Evolutionary conservation across 1,140 invertebrate genomes (phyloP).

Genomic region (Drosophila subobscura): DNA sequence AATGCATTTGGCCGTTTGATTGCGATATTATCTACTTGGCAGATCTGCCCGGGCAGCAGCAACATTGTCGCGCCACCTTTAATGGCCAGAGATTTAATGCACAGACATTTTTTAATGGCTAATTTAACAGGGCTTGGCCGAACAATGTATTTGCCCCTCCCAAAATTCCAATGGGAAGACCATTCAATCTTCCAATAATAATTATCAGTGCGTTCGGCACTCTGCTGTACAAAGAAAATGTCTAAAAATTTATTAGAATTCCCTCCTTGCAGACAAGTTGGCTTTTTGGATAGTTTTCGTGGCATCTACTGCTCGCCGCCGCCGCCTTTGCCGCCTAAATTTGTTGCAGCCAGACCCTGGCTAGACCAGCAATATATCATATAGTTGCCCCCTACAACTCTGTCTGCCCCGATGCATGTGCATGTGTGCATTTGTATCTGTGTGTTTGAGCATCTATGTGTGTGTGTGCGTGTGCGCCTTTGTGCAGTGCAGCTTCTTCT

Average conservation of each 20-base stretch:
- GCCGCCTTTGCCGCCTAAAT: conserved; percentile 6
- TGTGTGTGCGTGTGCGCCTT: not conserved
- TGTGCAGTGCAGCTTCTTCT: conserved; percentile 48
- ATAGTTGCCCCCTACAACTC: conserved; percentile 39
- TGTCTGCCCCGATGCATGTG: conserved; percentile 17
- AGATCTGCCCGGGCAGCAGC: conserved; percentile 9
- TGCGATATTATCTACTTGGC: conserved; percentile 51
- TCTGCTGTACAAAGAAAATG: conserved; percentile 35
- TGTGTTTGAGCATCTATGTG: conserved; percentile 7
- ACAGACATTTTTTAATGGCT: conserved; percentile 51
- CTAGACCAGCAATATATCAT: conserved; percentile 72
- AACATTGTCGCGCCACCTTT: conserved; percentile 15
- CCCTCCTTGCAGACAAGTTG: conserved; percentile 42
- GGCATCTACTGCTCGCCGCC: conserved; percentile 7
- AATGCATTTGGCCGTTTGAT: conserved; percentile 74
- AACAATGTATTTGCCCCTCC: conserved; percentile 42
- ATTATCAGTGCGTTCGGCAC: conserved; percentile 43
- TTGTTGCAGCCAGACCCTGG: conserved; percentile 49
- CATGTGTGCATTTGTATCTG: conserved; percentile 21
- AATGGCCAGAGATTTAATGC: conserved; percentile 27
- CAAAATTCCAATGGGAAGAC: not conserved
- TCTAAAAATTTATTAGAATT: conserved; percentile 71
- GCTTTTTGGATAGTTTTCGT: conserved; percentile 33
- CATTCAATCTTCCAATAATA: conserved; percentile 51
- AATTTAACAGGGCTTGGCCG: conserved; percentile 29